phyloP scores from a whole-genome alignment of 2,113 vertebrate genomes.

The Ophthalmolycus amberensis region DNA sequence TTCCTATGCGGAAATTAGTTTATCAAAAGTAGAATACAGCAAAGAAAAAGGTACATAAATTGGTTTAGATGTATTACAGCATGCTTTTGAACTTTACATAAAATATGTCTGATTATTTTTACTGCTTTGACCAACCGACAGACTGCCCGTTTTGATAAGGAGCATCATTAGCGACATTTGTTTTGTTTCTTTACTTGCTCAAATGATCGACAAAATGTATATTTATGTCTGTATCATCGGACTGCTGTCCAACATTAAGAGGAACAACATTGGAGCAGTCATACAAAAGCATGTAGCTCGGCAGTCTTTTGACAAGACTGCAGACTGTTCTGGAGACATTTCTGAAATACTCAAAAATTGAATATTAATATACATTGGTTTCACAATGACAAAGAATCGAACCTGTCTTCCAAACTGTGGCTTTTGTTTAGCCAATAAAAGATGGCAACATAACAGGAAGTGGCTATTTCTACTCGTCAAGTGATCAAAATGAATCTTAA shows the following conservation, averaged over 20 bases:
- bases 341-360: neutral
- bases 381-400: neutral
- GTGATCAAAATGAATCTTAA: neutral
- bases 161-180: neutral
- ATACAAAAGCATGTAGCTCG: neutral
- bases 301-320: neutral
- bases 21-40: neutral
- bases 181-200: neutral
- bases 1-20: neutral
- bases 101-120: neutral
- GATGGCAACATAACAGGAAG: neutral
- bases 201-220: neutral
- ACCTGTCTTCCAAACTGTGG: neutral
- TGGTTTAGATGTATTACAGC: neutral
- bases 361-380: neutral
- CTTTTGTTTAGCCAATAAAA: neutral
- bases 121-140: neutral
- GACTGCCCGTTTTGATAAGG: neutral
- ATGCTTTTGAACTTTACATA: neutral
- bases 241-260: neutral
- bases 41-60: neutral
- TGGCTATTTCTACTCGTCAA: neutral
- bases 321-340: neutral
- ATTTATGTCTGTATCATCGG: neutral
- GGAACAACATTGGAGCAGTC: neutral